Conservation (phyloP, 2,797 vertebrate species). For the Danionella dracula region DNA sequence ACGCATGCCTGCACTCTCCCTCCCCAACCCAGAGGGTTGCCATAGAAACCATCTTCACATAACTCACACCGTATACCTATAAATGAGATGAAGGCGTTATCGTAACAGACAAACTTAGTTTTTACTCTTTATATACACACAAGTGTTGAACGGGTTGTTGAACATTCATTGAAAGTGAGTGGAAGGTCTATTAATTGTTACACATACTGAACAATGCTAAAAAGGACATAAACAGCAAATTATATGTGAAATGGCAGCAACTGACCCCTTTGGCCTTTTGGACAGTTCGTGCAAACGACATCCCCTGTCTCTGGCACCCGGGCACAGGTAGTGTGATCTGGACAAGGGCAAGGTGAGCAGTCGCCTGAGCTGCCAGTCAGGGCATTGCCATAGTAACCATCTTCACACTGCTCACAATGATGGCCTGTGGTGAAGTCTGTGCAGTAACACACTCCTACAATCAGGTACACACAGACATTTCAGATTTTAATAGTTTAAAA, state of each 20-base stretch:
- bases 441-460: constrained; percentile 80
- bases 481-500: constrained; percentile 1
- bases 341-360: constrained; percentile 87
- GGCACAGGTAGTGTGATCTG: constrained; percentile 70
- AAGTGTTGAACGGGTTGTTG: not conserved
- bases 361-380: constrained; percentile 66
- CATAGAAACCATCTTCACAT: constrained; percentile 87
- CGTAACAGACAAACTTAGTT: not conserved
- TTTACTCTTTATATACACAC: not conserved
- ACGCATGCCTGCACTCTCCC: constrained; percentile 63
- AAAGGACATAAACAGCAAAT: not conserved
- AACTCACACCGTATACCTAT: constrained; percentile 82
- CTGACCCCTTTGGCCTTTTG: constrained; percentile 80
- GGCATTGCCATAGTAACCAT: constrained; percentile 83
- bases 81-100: not conserved
- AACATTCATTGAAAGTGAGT: not conserved
- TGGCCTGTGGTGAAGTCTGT: constrained; percentile 77
- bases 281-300: constrained; percentile 88
- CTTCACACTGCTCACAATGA: constrained; percentile 80
- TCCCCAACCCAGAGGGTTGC: constrained; percentile 78
- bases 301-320: constrained; percentile 65
- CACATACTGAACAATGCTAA: not conserved
- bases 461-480: constrained; percentile 11
- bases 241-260: not conserved
- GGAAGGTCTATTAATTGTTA: not conserved